Evolutionary conservation across 2,888 invertebrate species (phyloP), one percentile per base, ranked within the genome.

Genomic region (Drosophila lacicola): DNA sequence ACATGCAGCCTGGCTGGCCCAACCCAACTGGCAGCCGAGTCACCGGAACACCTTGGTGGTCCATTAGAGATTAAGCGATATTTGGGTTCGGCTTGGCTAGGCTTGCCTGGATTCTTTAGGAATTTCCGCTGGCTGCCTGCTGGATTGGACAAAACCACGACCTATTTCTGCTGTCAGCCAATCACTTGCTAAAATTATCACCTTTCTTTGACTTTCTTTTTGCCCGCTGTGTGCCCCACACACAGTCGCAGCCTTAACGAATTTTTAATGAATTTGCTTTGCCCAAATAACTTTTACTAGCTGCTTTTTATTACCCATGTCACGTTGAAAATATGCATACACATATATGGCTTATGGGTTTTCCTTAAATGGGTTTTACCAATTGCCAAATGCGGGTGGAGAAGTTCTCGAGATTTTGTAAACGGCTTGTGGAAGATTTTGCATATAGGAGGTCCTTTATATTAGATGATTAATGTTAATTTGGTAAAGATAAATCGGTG

Each of bases 161-260:
- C 88, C 88, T 72, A 84, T 84, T 84, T 84, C 42, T 57, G 53
- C 37, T 49, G 62, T 49, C 55, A 62, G 75, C 69, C 74, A 86
- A 82, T 71, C 80, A 70, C 66, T 74, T 74, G 81, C 74, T 80
- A 80, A 80, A 82, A 84, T 85, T 85, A 88, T 80, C 85, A 85
- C 88, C 84, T 85, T 87, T 88, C 80, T 62, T 76, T 78, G 85
- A 88, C 84, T 84, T 84, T 87, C 85, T 87, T 84, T 87, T 84
- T 75, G 69, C 57, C 63, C 49, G 69, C 61, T 62, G 61, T 67
- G 72, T 63, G 68, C 49, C 41, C 56, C 36, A 50, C 41, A 54
- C 51, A 25, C 39, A 53, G 55, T 60, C 44, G 39, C 46, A 60
- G 73, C 78, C 78, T 74, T 84, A 82, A 82, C 78, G 84, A 82